Base-by-base conservation (phyloP, 2,113 vertebrate genomes). In the Benitochromis conjunctus region DNA sequence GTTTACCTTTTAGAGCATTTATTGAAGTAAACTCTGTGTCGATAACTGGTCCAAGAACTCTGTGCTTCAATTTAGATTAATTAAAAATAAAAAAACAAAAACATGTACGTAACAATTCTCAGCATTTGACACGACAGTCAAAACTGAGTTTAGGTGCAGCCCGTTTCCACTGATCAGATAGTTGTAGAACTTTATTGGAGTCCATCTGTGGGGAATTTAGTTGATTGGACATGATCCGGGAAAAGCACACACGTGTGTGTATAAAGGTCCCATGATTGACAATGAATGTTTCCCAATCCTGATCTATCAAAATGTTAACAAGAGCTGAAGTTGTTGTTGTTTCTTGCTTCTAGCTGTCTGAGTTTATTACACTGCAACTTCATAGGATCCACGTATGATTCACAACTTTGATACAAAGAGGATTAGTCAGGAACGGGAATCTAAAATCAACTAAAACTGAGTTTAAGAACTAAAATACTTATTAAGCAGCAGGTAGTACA, bases 1-100 rank as follows among this genome's bases (percentile, higher is more conserved):
- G 21, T 41, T 0, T 1, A 43, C 36, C 21, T 41, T 43, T 43
- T 41, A 41, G 4, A 69, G n/a, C 62, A 5, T 69, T 69, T 6
- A 43, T 66, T 66, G 34, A 41, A 41, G 41, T 38, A 41, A 66
- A 41, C n/a, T 41, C 36, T 12, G 14, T 0, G 0, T 19, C 0
- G 0, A 24, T 24, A 69, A 24, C 12, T 69, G n/a, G 64, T 6
- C 12, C n/a, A 43, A 43, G 12, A 43, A 16, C n/a, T 43, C 64
- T 69, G n/a, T 9, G 64, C 36, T 69, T 41, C 7, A 0, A 12
- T 24, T 69, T 41, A 38, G 19, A 21, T 64, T 1, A 38, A 64
- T 64, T 38, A 19, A 64, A 38, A 8, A 6, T 21, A 38, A 38
- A 64, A n/a, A 55, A 3, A 9, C 0, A 6, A 7, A 13, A 38